Evolutionary conservation across 1,140 invertebrate genomes (phyloP).

Genomic region (Hylyphantes graminicola): DNA sequence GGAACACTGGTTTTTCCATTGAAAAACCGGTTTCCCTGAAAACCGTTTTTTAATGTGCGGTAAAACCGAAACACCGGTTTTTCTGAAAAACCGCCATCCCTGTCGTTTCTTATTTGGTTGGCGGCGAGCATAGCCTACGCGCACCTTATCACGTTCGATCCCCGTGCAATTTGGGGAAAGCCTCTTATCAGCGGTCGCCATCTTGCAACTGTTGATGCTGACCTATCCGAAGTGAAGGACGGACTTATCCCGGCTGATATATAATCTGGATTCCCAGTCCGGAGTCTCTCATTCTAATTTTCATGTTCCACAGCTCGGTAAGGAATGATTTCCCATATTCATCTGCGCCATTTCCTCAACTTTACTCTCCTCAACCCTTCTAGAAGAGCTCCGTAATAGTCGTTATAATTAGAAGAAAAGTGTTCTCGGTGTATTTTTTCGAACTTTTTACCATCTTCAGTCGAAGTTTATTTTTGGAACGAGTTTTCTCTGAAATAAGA

Average conservation of each 20-base stretch:
- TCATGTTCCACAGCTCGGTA: not conserved
- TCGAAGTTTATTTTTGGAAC: too few relatives aligned
- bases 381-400: too few relatives aligned
- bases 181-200: constrained; percentile 23
- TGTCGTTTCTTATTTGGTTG: not conserved
- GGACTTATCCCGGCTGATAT: constrained; percentile 7
- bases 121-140: not conserved
- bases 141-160: not conserved
- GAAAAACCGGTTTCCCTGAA: too few relatives aligned
- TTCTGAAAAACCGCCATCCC: not conserved
- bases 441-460: too few relatives aligned
- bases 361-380: not conserved
- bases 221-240: constrained; percentile 43
- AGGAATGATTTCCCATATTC: not conserved
- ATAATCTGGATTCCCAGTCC: not conserved
- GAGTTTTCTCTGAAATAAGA: not conserved
- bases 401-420: too few relatives aligned
- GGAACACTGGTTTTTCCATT: too few relatives aligned
- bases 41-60: too few relatives aligned
- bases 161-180: constrained; percentile 36
- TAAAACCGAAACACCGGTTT: too few relatives aligned
- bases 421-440: too few relatives aligned
- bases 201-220: not conserved
- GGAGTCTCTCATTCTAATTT: not conserved
- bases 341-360: not conserved